A percentile compares a stretch with the other conserved stretches of the same genome.
Conservation (phyloP, 2,113 vertebrate genomes). For the Sinocyclocheilus grahami region DNA sequence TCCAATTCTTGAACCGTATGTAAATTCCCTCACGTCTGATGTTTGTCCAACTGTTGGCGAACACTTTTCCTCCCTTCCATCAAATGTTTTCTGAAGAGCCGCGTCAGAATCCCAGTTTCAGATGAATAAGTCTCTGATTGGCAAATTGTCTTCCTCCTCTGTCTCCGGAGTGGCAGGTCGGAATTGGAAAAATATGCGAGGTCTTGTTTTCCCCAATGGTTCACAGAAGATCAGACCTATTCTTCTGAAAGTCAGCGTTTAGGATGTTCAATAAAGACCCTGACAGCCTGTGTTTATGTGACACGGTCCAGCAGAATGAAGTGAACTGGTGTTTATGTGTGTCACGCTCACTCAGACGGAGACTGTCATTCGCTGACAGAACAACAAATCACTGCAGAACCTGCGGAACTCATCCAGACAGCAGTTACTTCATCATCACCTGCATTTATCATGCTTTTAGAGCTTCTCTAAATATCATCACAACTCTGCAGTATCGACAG, state of each 20-base stretch:
- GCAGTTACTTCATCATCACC: too few species aligned
- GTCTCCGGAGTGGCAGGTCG: slow-evolving; percentile 72
- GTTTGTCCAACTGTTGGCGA: background rate
- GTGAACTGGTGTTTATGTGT: background rate
- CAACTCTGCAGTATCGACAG: too few species aligned
- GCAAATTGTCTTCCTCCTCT: slow-evolving; percentile 62
- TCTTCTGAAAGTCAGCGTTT: background rate
- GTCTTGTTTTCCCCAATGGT: slow-evolving; percentile 47
- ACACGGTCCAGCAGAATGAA: slow-evolving; percentile 27
- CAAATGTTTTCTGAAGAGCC: background rate
- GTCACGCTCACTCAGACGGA: background rate
- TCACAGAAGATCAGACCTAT: slow-evolving; percentile 63
- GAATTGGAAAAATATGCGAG: slow-evolving; percentile 76
- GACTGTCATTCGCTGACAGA: background rate
- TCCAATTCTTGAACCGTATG: too few species aligned
- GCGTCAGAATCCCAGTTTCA: background rate
- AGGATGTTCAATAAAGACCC: background rate
- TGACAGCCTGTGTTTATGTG: slow-evolving; percentile 57
- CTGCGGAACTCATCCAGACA: background rate
- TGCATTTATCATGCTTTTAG: too few species aligned
- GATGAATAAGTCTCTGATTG: slow-evolving; percentile 57
- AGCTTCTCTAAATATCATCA: too few species aligned
- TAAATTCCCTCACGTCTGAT: background rate
- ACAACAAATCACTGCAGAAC: background rate
- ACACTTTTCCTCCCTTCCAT: background rate